phyloP scores from a whole-genome alignment of 30 jellyfish, hydroid and myxozoan species.

The Sanderia malayensis region DNA sequence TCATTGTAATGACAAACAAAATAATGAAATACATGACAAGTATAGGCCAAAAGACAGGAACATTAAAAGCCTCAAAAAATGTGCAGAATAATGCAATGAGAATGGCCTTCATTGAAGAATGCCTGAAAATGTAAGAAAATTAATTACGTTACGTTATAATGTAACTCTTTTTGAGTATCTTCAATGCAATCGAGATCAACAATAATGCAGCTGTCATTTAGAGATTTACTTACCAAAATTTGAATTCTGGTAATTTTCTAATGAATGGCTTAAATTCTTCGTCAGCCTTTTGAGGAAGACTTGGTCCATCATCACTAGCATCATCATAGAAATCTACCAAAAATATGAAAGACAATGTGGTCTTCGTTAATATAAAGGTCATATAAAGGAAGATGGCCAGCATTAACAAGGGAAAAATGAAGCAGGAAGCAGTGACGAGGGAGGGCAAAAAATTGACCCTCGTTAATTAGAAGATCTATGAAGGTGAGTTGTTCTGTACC shows the following conservation, averaged over 20 bases:
- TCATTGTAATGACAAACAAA: slow-evolving; percentile 88
- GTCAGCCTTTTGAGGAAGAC: slow-evolving; percentile 83
- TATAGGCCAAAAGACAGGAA: slow-evolving; percentile 99
- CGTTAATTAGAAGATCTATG: no score
- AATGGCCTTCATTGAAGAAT: slow-evolving; percentile 74
- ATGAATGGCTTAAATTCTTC: slow-evolving; percentile 98
- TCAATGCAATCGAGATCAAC: no score
- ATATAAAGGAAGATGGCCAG: no score
- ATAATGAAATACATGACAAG: slow-evolving; percentile 93
- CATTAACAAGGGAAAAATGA: no score
- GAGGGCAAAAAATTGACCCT: no score
- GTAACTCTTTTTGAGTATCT: no score
- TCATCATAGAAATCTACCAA: slow-evolving; percentile 64
- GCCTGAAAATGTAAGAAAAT: slow-evolving; percentile 61
- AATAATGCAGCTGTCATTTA: no score
- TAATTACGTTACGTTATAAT: no score
- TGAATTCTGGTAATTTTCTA: slow-evolving; percentile 95
- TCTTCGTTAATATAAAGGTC: no score
- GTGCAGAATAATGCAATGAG: slow-evolving; percentile 83
- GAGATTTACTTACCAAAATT: slow-evolving; percentile 75
- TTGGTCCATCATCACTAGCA: slow-evolving; percentile 89
- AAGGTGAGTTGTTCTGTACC: no score
- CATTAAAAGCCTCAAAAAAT: slow-evolving; percentile 83
- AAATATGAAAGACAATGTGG: no score
- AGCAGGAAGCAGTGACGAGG: no score